phyloP scores from a whole-genome alignment of 2,113 vertebrate genomes.

The Lucifuga dentata region DNA sequence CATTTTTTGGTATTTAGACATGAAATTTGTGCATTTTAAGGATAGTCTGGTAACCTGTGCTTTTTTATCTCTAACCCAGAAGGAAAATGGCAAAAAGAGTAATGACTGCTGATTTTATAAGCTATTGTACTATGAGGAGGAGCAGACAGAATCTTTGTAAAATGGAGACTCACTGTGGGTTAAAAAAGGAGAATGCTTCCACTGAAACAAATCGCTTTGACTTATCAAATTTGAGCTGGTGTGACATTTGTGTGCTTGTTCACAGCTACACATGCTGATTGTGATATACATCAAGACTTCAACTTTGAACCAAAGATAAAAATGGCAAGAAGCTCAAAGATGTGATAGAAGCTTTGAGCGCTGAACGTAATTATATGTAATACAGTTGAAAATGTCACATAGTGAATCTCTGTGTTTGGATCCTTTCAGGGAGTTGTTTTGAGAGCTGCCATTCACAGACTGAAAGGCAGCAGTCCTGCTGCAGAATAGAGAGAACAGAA shows the following conservation, averaged over 20 bases:
- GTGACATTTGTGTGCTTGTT: slow-evolving; percentile 29
- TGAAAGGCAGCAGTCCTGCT: slow-evolving; percentile 10
- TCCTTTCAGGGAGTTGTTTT: slow-evolving; percentile 35
- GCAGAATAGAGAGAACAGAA: slow-evolving; percentile 29
- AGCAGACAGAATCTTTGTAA: slow-evolving; percentile 5
- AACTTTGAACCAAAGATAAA: slow-evolving; percentile 47
- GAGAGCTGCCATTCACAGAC: slow-evolving; percentile 24
- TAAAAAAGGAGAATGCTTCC: slow-evolving; percentile 12
- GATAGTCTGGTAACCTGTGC: too few relatives aligned
- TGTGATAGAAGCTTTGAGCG: slow-evolving; percentile 2
- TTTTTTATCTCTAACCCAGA: too few relatives aligned
- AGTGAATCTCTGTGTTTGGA: slow-evolving; percentile 44
- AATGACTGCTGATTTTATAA: not conserved
- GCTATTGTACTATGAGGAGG: not conserved
- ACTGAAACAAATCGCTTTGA: slow-evolving; percentile 37
- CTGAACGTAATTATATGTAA: slow-evolving; percentile 56
- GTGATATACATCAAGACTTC: slow-evolving; percentile 48
- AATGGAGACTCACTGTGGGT: slow-evolving; percentile 4
- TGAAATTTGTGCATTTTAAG: slow-evolving; percentile 4
- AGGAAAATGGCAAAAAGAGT: too few relatives aligned
- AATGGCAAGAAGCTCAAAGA: slow-evolving; percentile 43
- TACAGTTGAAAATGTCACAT: slow-evolving; percentile 54
- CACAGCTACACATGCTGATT: slow-evolving; percentile 31
- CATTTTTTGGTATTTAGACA: not conserved
- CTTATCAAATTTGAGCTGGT: slow-evolving; percentile 37